phyloP scores from a whole-genome alignment of 2,797 vertebrate species.

The Coregonus ussuriensis region DNA sequence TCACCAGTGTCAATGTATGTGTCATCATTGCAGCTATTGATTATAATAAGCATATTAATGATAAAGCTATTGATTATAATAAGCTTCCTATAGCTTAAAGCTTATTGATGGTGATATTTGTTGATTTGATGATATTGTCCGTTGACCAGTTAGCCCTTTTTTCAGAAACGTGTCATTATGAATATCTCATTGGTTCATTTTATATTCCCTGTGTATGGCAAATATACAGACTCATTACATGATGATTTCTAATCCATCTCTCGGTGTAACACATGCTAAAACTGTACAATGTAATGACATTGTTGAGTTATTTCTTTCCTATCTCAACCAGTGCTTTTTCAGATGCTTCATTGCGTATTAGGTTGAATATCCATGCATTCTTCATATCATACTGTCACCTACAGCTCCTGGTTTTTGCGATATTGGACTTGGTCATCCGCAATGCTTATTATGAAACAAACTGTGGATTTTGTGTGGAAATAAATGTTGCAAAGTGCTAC shows the following conservation, averaged over 20 bases:
- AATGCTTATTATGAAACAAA: conserved; percentile 60
- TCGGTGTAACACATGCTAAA: conserved; percentile 42
- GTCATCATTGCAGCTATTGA: conserved; percentile 40
- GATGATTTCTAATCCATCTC: conserved; percentile 50
- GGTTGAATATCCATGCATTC: conserved; percentile 33
- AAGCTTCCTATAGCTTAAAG: conserved; percentile 60
- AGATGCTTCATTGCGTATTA: conserved; percentile 42
- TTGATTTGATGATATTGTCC: conserved; percentile 54
- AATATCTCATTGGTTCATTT: conserved; percentile 44
- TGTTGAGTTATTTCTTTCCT: conserved; percentile 31
- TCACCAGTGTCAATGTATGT: conserved; percentile 52
- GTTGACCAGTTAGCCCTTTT: conserved; percentile 47
- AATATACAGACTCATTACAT: conserved; percentile 21
- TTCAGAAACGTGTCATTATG: conserved; percentile 38
- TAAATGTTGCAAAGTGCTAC: conserved; percentile 65
- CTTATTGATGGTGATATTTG: conserved; percentile 56
- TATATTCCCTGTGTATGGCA: conserved; percentile 59
- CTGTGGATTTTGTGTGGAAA: conserved; percentile 73
- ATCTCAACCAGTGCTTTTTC: conserved; percentile 43
- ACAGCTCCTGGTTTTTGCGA: conserved; percentile 36
- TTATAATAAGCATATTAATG: not conserved
- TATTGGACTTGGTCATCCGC: conserved; percentile 42
- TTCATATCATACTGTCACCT: conserved; percentile 15
- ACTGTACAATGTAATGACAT: conserved; percentile 25
- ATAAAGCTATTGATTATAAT: no score